Evolutionary conservation across 2,113 vertebrate species (phyloP).

Genomic region (Istiophorus platypterus): DNA sequence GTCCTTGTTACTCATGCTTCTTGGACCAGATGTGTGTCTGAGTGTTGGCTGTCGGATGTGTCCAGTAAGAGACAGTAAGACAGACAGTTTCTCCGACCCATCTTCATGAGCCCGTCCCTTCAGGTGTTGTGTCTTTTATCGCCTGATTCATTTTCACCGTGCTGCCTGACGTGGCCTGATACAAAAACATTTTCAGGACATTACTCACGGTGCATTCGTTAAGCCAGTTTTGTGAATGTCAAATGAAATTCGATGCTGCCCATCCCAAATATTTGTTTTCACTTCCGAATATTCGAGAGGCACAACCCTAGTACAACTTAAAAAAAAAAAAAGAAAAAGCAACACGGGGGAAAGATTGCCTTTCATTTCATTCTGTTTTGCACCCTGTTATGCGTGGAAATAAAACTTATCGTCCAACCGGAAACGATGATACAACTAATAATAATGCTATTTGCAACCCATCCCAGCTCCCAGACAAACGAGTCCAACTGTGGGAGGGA

Average conservation of each 20-base stretch:
- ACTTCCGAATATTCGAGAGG: background rate
- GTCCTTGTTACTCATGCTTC: background rate
- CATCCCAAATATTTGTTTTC: constrained; percentile 3
- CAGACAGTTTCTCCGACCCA: background rate
- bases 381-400: background rate
- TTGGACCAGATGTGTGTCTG: background rate
- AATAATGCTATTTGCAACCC: background rate
- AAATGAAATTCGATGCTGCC: background rate
- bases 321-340: no score
- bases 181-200: background rate
- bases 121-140: background rate
- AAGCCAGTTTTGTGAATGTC: no score
- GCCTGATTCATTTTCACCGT: background rate
- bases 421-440: background rate
- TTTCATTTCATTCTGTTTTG: background rate
- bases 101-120: background rate
- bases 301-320: background rate
- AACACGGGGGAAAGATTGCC: no score
- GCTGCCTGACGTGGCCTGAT: background rate
- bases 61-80: background rate
- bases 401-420: background rate
- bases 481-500: background rate
- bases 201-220: constrained; percentile 1
- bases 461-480: background rate
- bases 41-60: background rate